Conservation (phyloP, 2,797 vertebrate species). For the Hemitrygon akajei region DNA sequence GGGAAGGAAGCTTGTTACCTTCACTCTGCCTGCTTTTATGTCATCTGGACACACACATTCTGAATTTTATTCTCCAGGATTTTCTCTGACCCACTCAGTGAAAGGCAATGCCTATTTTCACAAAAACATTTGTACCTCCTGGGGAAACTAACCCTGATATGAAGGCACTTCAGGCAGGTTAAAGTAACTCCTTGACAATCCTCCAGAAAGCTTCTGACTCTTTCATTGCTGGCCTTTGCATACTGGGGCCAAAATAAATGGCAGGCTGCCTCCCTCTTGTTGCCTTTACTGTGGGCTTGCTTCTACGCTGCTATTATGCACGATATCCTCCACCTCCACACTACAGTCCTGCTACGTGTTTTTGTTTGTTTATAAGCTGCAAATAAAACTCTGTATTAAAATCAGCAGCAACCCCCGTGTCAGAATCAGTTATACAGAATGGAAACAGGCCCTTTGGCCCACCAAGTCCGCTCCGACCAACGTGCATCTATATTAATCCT, state of each 20-base stretch:
- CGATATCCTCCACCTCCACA: too few species aligned
- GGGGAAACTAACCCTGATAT: too few species aligned
- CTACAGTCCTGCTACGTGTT: too few species aligned
- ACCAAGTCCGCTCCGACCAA: too few species aligned
- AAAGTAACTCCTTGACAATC: not conserved
- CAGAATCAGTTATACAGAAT: too few species aligned
- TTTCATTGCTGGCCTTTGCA: not conserved
- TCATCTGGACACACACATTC: not conserved
- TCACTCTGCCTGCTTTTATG: not conserved
- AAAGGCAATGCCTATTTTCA: not conserved
- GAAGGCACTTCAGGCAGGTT: too few species aligned
- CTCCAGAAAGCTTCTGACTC: not conserved
- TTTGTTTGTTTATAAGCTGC: too few species aligned
- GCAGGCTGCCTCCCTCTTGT: not conserved
- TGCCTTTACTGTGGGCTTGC: not conserved
- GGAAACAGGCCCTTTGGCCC: too few species aligned
- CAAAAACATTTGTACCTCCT: not conserved
- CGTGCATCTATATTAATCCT: too few species aligned
- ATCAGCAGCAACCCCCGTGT: too few species aligned
- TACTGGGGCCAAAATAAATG: too few species aligned
- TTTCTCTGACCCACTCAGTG: not conserved
- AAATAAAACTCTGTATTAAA: not conserved
- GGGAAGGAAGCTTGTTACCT: not conserved
- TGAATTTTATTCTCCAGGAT: not conserved
- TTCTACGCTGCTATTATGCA: not conserved